A percentile compares a stretch with the other conserved stretches of the same genome.
These are phyloP conservation scores for Tokudaia tokunoshimensis DNA, from an alignment of 2,797 vertebrate genomes.

Conservation along the genomic window DNA sequence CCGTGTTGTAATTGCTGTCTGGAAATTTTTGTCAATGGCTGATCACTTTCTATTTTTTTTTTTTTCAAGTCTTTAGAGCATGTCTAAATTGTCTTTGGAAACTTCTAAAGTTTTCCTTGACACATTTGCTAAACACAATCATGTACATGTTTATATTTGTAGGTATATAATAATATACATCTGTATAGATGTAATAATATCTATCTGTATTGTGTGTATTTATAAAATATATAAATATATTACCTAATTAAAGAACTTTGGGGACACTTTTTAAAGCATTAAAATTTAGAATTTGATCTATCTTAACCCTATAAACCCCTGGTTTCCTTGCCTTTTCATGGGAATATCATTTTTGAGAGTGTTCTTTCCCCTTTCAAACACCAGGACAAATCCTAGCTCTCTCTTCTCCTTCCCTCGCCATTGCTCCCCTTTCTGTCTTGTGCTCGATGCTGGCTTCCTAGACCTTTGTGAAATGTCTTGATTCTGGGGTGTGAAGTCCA, in stretches of 20 bases:
- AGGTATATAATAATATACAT: neutral
- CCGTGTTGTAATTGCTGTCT: neutral
- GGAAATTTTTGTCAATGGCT: neutral
- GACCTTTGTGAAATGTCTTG: neutral
- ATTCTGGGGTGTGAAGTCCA: neutral
- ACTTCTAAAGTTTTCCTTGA: neutral
- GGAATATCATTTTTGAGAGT: slow-evolving; percentile 33
- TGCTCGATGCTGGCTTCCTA: neutral
- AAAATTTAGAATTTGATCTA: slow-evolving; percentile 44
- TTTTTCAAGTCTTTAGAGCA: slow-evolving; percentile 9
- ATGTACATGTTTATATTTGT: neutral
- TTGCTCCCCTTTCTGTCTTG: neutral
- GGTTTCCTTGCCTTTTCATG: slow-evolving; percentile 31
- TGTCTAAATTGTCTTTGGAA: slow-evolving; percentile 44
- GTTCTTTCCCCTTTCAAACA: neutral
- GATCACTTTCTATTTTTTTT: neutral
- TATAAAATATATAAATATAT: neutral
- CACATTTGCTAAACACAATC: neutral
- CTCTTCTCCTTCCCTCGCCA: too few relatives aligned
- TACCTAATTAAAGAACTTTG: slow-evolving; percentile 37
- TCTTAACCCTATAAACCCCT: neutral
- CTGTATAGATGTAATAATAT: neutral
- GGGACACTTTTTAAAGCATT: neutral
- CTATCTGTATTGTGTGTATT: neutral
- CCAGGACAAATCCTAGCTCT: neutral